phyloP scores from a whole-genome alignment of 2,113 vertebrate species.

The Zosterops lateralis region DNA sequence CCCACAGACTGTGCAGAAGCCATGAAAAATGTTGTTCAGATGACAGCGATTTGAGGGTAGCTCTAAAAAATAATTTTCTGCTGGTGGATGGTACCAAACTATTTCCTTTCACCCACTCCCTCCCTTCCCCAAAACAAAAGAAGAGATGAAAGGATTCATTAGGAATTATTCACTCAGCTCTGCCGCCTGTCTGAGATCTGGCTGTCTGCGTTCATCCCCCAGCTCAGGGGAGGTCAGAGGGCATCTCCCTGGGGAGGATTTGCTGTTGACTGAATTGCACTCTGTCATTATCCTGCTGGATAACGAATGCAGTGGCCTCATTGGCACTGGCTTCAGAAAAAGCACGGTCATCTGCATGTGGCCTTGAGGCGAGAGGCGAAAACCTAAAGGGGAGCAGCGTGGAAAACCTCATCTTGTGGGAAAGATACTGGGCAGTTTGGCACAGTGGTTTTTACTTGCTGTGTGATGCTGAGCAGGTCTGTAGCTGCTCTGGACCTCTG shows the following conservation, averaged over 20 bases:
- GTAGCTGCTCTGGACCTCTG: not conserved
- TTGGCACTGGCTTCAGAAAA: slow-evolving; percentile 61
- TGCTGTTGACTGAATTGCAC: slow-evolving; percentile 71
- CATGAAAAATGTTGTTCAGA: not conserved
- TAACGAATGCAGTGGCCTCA: slow-evolving; percentile 65
- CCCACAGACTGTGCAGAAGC: not conserved
- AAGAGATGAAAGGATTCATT: slow-evolving; percentile 68
- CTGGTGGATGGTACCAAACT: slow-evolving; percentile 44
- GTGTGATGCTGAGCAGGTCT: not conserved
- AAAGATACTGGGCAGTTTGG: fast-evolving
- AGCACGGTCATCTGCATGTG: slow-evolving; percentile 50
- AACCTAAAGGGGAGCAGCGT: not conserved
- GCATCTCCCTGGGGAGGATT: slow-evolving; percentile 63
- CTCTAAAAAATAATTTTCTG: slow-evolving; percentile 32
- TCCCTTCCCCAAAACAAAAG: slow-evolving; percentile 55
- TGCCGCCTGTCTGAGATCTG: slow-evolving; percentile 63
- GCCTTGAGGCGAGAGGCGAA: slow-evolving; percentile 28
- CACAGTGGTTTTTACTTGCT: not conserved
- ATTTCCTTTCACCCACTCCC: slow-evolving; percentile 6
- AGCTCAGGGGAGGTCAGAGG: slow-evolving; percentile 61
- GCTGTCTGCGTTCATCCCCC: slow-evolving; percentile 55
- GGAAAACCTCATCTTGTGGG: not conserved
- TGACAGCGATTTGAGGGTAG: not conserved
- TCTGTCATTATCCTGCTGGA: slow-evolving; percentile 68
- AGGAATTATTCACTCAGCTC: slow-evolving; percentile 65